Conservation (phyloP, 1,140 invertebrate genomes). For the Drosophila orosa region DNA sequence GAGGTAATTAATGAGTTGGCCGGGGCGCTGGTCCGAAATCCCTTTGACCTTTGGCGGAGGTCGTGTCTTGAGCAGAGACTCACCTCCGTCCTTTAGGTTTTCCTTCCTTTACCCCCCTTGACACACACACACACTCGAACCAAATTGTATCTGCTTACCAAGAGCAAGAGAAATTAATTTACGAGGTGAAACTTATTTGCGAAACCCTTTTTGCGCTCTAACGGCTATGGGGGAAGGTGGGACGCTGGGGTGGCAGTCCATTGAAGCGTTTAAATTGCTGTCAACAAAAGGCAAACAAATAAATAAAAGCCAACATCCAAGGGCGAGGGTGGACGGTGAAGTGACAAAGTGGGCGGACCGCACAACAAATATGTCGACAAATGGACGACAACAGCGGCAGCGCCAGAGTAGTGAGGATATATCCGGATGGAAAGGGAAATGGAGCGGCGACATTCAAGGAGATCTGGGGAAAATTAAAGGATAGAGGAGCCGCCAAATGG, state of each 20-base stretch:
- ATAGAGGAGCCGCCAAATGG: conserved; percentile 12
- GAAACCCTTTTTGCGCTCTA: conserved; percentile 74
- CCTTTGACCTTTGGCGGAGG: conserved; percentile 55
- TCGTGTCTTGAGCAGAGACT: conserved; percentile 40
- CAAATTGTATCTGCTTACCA: conserved; percentile 68
- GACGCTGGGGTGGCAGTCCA: conserved; percentile 41
- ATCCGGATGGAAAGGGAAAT: background rate
- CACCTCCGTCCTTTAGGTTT: background rate
- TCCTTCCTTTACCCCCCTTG: background rate
- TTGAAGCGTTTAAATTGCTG: conserved; percentile 82
- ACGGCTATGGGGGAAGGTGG: conserved; percentile 17
- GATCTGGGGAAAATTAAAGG: conserved; percentile 9
- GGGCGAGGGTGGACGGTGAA: conserved; percentile 31
- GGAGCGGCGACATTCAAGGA: background rate
- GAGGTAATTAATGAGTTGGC: conserved; percentile 53
- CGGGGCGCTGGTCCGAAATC: conserved; percentile 14
- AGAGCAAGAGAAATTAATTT: conserved; percentile 71
- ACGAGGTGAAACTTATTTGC: conserved; percentile 81
- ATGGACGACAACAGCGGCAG: conserved; percentile 39
- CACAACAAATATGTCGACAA: conserved; percentile 72
- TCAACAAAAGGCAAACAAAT: conserved; percentile 82
- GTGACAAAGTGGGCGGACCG: conserved; percentile 59
- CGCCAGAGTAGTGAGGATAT: background rate
- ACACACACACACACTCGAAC: conserved; percentile 8
- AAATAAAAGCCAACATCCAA: conserved; percentile 72